These are phyloP conservation scores for Octopus bimaculoides DNA, from an alignment of 1,140 invertebrate genomes.

Conservation along the genomic window DNA sequence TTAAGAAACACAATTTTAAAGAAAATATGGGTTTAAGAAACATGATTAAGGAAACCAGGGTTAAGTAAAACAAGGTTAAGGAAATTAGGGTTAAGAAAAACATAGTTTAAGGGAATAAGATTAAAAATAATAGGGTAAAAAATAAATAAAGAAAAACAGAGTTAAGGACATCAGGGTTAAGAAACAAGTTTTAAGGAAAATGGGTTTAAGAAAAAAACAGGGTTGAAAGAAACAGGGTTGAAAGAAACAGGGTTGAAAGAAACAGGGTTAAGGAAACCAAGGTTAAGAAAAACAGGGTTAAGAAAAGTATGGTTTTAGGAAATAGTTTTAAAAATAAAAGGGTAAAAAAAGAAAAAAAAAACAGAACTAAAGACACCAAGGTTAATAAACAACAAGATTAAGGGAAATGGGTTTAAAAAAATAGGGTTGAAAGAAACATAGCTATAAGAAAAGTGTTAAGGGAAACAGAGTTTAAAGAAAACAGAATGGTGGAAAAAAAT, in stretches of 20 bases:
- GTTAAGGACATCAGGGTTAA: background rate
- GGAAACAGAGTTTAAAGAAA: background rate
- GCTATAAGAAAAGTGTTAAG: background rate
- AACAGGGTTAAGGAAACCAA: background rate
- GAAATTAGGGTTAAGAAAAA: background rate
- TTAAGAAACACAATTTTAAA: background rate
- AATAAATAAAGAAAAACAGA: background rate
- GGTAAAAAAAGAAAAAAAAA: background rate
- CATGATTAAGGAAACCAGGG: background rate
- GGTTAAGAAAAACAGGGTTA: background rate
- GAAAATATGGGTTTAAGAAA: background rate
- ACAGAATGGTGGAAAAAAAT: background rate
- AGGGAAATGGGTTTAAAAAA: background rate
- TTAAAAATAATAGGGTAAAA: too few species aligned
- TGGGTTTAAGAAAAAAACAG: background rate
- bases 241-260: background rate
- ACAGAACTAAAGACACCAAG: background rate
- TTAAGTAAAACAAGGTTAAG: background rate
- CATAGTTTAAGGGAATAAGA: background rate
- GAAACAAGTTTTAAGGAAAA: background rate
- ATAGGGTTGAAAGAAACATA: background rate
- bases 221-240: background rate
- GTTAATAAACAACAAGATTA: background rate
- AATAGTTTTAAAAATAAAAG: background rate
- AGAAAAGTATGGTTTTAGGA: background rate